A percentile compares a stretch with the other conserved stretches of the same genome.
These are phyloP conservation scores for Spongilla lacustris DNA, from an alignment of 37 sponge, comb jelly and placozoan species.

Conservation along the genomic window DNA sequence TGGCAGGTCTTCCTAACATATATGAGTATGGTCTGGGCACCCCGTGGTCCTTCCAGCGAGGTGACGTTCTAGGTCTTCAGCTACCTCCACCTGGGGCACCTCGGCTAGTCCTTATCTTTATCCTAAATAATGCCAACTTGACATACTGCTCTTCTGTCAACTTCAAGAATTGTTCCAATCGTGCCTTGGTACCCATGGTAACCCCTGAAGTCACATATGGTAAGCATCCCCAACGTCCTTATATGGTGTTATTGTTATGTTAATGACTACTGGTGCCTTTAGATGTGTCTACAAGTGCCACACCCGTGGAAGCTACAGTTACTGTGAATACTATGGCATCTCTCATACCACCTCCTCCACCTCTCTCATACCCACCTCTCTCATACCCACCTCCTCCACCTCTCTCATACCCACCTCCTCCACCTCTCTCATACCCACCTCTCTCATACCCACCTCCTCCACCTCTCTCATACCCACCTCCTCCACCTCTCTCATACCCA, in stretches of 20 bases:
- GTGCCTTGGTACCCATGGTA: not conserved
- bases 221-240: not conserved
- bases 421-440: not conserved
- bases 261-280: no score
- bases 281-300: no score
- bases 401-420: not conserved
- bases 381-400: no score
- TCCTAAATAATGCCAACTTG: not conserved
- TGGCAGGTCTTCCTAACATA: not conserved
- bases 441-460: not conserved
- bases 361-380: no score
- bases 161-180: not conserved
- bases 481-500: not conserved
- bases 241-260: no score
- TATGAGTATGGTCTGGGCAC: not conserved
- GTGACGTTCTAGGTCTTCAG: not conserved
- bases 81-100: not conserved
- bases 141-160: not conserved
- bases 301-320: not conserved
- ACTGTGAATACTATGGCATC: not conserved
- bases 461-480: no score
- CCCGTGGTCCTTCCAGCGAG: not conserved
- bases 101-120: not conserved
- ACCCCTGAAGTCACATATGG: not conserved
- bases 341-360: not conserved